Conservation (phyloP, 2,113 vertebrate genomes). For the Dipodomys stephensi region DNA sequence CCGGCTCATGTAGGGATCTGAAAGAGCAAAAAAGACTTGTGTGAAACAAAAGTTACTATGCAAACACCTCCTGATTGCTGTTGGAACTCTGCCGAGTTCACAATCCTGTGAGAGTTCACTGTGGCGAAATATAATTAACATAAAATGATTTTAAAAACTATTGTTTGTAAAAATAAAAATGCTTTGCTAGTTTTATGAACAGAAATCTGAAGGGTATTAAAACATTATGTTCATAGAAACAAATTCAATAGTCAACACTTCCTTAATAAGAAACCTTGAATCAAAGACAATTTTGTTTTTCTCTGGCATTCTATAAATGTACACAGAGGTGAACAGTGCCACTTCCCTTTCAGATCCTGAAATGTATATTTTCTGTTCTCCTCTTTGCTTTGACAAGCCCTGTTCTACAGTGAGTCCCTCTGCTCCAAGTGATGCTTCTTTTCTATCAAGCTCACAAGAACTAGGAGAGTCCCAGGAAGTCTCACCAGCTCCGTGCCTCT, state of each 20-base stretch:
- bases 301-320: not conserved
- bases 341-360: not conserved
- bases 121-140: not conserved
- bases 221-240: not conserved
- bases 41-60: not conserved
- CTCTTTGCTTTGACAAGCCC: accelerated
- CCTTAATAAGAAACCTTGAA: not conserved
- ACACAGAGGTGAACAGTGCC: accelerated
- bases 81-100: not conserved
- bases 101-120: not conserved
- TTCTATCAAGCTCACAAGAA: not conserved
- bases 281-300: not conserved
- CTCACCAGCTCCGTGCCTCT: not conserved
- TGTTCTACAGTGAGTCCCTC: not conserved
- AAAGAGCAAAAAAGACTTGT: not conserved
- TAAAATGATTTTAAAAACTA: not conserved
- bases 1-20: not conserved
- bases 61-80: too few species aligned
- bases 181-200: not conserved
- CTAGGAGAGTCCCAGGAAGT: not conserved
- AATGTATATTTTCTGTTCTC: not conserved
- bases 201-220: not conserved
- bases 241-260: not conserved
- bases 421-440: too few species aligned
- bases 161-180: not conserved